Conservation (phyloP, 92 coral and sea anemone species). For the Heteractis magnifica region DNA sequence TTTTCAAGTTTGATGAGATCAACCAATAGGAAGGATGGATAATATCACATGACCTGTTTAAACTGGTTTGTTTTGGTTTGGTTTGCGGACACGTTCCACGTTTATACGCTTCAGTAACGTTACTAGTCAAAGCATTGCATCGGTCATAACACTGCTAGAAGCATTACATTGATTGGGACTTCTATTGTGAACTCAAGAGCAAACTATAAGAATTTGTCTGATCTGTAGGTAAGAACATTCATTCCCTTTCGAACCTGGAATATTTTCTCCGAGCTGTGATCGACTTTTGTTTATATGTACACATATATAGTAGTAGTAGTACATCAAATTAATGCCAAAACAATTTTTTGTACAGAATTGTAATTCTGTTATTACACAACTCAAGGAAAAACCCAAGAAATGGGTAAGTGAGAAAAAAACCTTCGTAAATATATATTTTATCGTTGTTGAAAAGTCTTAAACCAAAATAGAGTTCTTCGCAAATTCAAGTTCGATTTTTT, state of each 20-base stretch:
- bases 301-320: too few species aligned
- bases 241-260: neutral
- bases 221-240: neutral
- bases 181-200: neutral
- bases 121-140: neutral
- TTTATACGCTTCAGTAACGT: neutral
- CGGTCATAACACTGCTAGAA: neutral
- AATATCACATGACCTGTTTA: neutral
- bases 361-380: too few species aligned
- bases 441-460: too few species aligned
- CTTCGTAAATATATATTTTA: too few species aligned
- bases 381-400: too few species aligned
- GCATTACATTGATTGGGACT: neutral
- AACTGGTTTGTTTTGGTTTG: constrained; percentile 24
- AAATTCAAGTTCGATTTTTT: too few species aligned
- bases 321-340: too few species aligned
- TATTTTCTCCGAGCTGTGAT: neutral
- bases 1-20: constrained; percentile 18
- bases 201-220: neutral
- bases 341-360: too few species aligned
- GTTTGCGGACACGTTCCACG: neutral
- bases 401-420: too few species aligned
- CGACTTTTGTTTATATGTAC: too few species aligned
- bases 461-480: too few species aligned
- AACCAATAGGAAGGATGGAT: constrained; percentile 22